A percentile compares a stretch with the other conserved stretches of the same genome.
These are phyloP conservation scores for Heliconius nattereri DNA, from an alignment of 1,140 invertebrate genomes.

Conservation along the genomic window DNA sequence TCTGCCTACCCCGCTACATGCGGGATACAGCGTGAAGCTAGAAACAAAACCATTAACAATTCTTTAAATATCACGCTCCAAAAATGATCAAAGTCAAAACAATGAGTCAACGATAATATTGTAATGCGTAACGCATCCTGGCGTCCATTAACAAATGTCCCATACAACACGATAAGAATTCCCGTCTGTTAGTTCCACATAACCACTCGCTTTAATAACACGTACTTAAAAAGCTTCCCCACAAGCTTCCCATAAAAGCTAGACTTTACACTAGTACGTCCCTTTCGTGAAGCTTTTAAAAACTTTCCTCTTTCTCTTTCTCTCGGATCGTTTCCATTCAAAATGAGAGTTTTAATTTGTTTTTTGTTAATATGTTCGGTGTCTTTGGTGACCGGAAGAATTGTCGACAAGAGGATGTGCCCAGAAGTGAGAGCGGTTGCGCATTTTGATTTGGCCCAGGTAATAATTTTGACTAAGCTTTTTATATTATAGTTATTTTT, in stretches of 20 bases:
- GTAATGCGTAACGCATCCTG: slow-evolving; percentile 65
- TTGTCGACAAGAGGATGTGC: slow-evolving; percentile 71
- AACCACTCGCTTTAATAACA: slow-evolving; percentile 56
- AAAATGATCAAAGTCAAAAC: slow-evolving; percentile 43
- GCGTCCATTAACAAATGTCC: slow-evolving; percentile 69
- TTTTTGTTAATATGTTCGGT: slow-evolving; percentile 40
- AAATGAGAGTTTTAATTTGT: slow-evolving; percentile 6
- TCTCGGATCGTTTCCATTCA: background rate
- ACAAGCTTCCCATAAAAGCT: background rate
- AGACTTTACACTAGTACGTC: background rate
- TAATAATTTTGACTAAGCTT: slow-evolving; percentile 34
- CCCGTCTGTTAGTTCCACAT: slow-evolving; percentile 71
- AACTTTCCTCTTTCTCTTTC: background rate
- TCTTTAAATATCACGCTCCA: background rate
- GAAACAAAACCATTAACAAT: background rate
- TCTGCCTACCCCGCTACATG: too few relatives aligned
- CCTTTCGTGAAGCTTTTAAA: background rate
- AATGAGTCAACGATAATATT: slow-evolving; percentile 76
- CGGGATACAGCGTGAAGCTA: too few relatives aligned
- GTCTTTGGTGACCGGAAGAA: slow-evolving; percentile 48
- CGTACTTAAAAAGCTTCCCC: slow-evolving; percentile 38
- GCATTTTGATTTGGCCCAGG: slow-evolving; percentile 72
- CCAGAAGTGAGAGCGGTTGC: slow-evolving; percentile 74
- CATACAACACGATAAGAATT: slow-evolving; percentile 77
- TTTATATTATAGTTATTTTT: background rate